Evolutionary conservation across 2,888 invertebrate species (phyloP).

Genomic region (Amiota communis): DNA sequence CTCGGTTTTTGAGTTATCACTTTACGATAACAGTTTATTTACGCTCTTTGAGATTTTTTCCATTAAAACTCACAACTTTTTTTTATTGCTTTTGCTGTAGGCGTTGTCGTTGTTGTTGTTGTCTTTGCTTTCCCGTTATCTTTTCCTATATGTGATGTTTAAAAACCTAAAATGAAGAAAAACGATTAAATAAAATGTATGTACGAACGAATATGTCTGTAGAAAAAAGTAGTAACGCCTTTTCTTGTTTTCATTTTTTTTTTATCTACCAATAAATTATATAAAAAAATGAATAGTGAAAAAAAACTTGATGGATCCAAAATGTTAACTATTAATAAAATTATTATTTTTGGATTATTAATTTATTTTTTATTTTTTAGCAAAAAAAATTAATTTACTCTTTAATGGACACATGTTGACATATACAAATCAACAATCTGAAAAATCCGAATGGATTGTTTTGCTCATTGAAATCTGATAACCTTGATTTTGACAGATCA

Average conservation of each 20-base stretch:
- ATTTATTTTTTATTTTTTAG: not conserved
- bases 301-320: conserved; percentile 7
- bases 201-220: too few relatives aligned
- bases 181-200: conserved; percentile 45
- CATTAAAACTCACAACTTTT: not conserved
- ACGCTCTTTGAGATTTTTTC: conserved; percentile 13
- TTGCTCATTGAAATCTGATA: too few relatives aligned
- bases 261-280: conserved; percentile 63
- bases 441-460: conserved; percentile 44
- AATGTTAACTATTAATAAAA: conserved; percentile 56
- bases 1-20: conserved; percentile 24
- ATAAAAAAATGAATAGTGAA: conserved; percentile 28
- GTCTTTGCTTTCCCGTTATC: conserved; percentile 33
- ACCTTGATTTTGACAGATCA: too few relatives aligned
- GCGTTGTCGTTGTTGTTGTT: conserved; percentile 41
- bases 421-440: conserved; percentile 63
- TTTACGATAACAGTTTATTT: conserved; percentile 30
- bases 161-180: conserved; percentile 58
- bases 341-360: conserved; percentile 12
- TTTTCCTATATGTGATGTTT: conserved; percentile 55
- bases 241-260: conserved; percentile 49
- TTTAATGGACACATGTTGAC: conserved; percentile 47
- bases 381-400: not conserved
- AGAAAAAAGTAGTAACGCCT: conserved; percentile 54
- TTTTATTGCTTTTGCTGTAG: conserved; percentile 2